A percentile compares a stretch with the other conserved stretches of the same genome.
Conservation (phyloP, 1,140 invertebrate species). For the Battus philenor region DNA sequence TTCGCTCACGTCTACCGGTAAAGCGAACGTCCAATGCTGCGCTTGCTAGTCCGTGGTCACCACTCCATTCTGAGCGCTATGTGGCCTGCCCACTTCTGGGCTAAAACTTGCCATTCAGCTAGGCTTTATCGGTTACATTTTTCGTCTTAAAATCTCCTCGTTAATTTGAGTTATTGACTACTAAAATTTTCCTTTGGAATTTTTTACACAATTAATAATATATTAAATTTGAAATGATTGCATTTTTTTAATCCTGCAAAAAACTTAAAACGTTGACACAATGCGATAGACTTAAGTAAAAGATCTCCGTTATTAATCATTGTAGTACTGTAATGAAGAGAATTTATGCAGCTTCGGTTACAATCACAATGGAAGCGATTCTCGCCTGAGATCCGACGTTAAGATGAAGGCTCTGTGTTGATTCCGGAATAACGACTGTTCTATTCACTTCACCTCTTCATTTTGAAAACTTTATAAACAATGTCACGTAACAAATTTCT, state of each 20-base stretch:
- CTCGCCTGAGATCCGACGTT: conserved; percentile 22
- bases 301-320: conserved; percentile 69
- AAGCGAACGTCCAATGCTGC: too few species aligned
- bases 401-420: conserved; percentile 37
- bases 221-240: too few species aligned
- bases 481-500: not conserved
- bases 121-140: too few species aligned
- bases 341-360: conserved; percentile 66
- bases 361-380: conserved; percentile 58
- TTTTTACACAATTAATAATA: too few species aligned
- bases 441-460: conserved; percentile 4
- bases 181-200: too few species aligned
- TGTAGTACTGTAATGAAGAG: conserved; percentile 66
- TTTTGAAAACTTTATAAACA: not conserved
- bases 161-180: too few species aligned
- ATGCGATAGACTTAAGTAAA: conserved; percentile 24
- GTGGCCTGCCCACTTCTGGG: too few species aligned
- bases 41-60: too few species aligned
- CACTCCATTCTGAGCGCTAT: too few species aligned
- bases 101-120: too few species aligned
- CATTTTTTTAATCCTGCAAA: conserved; percentile 11
- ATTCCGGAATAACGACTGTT: conserved; percentile 19
- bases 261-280: conserved; percentile 19
- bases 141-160: too few species aligned
- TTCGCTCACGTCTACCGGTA: too few species aligned